A percentile compares a stretch with the other conserved stretches of the same genome.
Evolutionary conservation across 1,140 invertebrate genomes (phyloP).

Genomic region (Bombus confusus): DNA sequence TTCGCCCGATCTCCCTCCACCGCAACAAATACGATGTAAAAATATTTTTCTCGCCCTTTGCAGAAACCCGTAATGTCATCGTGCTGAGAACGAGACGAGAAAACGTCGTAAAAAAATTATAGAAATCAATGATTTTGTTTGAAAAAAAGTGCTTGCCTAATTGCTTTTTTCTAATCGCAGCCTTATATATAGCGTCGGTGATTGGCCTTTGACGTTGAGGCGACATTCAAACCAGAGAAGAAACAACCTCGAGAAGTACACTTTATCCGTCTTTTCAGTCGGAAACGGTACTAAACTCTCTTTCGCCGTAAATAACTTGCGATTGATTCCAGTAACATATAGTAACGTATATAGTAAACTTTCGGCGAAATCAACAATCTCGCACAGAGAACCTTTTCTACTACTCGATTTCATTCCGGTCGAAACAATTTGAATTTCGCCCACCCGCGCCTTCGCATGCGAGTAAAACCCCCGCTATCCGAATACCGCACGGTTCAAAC

Average conservation of each 20-base stretch:
- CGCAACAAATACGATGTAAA: too few species aligned
- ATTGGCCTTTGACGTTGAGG: too few species aligned
- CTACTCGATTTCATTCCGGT: neutral
- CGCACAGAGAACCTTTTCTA: neutral
- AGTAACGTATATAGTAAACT: neutral
- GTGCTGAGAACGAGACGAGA: too few species aligned
- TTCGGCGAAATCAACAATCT: neutral
- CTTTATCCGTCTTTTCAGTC: too few species aligned
- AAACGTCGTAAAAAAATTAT: too few species aligned
- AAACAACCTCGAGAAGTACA: neutral
- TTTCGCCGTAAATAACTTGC: neutral
- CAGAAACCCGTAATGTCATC: too few species aligned
- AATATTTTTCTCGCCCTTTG: too few species aligned
- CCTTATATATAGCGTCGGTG: too few species aligned
- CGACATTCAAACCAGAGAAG: neutral
- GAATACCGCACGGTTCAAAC: neutral
- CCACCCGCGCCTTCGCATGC: fast-evolving
- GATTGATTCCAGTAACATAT: neutral
- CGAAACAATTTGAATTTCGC: neutral
- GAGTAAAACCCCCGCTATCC: neutral
- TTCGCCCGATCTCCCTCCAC: fast-evolving
- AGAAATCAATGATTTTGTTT: too few species aligned
- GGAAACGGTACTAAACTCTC: neutral
- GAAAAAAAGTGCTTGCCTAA: too few species aligned
- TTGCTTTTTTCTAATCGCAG: too few species aligned